Evolutionary conservation across 35 echinoderm and acorn worm species (phyloP).

Genomic region (Diadema setosum): DNA sequence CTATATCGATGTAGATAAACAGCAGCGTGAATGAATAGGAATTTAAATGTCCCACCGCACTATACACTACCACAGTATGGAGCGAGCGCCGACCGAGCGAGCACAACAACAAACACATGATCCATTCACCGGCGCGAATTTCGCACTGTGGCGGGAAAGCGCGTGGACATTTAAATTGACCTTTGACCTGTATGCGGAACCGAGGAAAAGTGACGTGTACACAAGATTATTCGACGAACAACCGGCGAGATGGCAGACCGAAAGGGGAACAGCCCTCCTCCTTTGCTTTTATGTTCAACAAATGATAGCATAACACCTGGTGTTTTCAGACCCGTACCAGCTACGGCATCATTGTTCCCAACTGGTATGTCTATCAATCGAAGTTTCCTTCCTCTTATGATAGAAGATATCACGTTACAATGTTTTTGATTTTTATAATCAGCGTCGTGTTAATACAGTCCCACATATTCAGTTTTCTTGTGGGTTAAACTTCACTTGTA

Average conservation of each 20-base stretch:
- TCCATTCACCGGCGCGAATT: slow-evolving; percentile 9
- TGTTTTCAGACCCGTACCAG: slow-evolving; percentile 76
- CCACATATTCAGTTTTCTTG: too few species aligned
- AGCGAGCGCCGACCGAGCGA: not conserved
- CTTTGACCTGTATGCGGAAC: not conserved
- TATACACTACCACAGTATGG: not conserved
- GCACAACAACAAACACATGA: not conserved
- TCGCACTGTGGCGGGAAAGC: not conserved
- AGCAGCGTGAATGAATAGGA: too few species aligned
- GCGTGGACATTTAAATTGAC: slow-evolving; percentile 13
- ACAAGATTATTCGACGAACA: not conserved
- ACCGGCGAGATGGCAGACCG: slow-evolving; percentile 64
- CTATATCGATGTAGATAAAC: too few species aligned
- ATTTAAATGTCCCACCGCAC: not conserved
- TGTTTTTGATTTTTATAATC: too few species aligned
- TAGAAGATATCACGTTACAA: too few species aligned
- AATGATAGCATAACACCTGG: slow-evolving; percentile 63
- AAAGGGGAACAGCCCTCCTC: slow-evolving; percentile 66
- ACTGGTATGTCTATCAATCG: too few species aligned
- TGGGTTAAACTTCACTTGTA: too few species aligned
- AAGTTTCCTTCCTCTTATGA: too few species aligned
- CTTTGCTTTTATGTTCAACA: slow-evolving; percentile 59
- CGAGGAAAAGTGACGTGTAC: not conserved
- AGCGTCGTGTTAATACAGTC: too few species aligned
- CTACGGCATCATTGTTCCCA: slow-evolving; percentile 82